phyloP scores from a whole-genome alignment of 2,888 invertebrate genomes.

The Epirrhoe alternata region DNA sequence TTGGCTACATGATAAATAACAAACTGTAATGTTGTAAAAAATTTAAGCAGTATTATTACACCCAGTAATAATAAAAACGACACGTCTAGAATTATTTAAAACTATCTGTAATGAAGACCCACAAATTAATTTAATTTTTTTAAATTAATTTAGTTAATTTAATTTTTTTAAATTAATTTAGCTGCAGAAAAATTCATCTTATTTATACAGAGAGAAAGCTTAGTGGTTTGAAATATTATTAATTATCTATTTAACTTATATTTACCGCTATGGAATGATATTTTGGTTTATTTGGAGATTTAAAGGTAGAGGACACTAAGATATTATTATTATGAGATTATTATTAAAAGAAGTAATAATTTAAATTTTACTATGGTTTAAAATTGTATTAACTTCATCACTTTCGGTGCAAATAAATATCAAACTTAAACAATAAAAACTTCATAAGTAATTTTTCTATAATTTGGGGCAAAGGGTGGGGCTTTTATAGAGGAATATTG shows the following conservation, averaged over 20 bases:
- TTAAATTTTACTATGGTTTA: not conserved
- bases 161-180: not conserved
- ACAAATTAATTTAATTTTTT: slow-evolving; percentile 9
- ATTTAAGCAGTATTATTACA: not conserved
- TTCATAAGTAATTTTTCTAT: slow-evolving; percentile 6
- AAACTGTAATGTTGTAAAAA: not conserved
- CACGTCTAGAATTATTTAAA: slow-evolving; percentile 2
- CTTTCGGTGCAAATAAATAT: not conserved
- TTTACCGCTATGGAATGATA: slow-evolving; percentile 27
- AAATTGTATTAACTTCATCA: too few species aligned
- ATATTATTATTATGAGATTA: not conserved
- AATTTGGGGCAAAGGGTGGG: not conserved
- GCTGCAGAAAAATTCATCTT: slow-evolving; percentile 5
- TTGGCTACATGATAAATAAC: too few species aligned
- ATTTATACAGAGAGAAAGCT: not conserved
- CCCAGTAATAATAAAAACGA: not conserved
- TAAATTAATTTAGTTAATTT: too few species aligned
- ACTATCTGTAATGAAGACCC: slow-evolving; percentile 4
- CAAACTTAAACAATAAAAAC: slow-evolving; percentile 10
- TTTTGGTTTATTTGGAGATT: not conserved
- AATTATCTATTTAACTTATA: not conserved
- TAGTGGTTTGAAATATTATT: not conserved
- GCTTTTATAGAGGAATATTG: not conserved
- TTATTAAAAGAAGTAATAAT: not conserved
- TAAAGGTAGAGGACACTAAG: not conserved